Base-by-base conservation (phyloP, 1,140 invertebrate species). In the Ganaspis sp. region DNA sequence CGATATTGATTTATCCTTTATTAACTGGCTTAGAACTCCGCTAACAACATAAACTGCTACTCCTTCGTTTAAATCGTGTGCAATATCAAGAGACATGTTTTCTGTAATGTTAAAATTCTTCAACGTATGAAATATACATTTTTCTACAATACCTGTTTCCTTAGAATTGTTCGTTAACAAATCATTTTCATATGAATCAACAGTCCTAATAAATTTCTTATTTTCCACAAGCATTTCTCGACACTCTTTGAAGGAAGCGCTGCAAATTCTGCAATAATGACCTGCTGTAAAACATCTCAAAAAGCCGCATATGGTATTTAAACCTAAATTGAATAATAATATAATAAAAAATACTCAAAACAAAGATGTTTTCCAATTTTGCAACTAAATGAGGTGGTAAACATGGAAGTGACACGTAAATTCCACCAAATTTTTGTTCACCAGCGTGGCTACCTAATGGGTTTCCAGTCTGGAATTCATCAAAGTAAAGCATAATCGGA, bases 401-500 rank as follows among this genome's bases (percentile, higher is more conserved):
- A n/a, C n/a, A 69, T 12, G 23, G 23, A 11, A 77, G 69, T 26
- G 75, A 74, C 21, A 37, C 72, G 69, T 73, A 80, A 19, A 77
- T 9, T 23, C 73, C 76, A 1, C 79, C 71, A 45, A 78, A 75
- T 21, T 78, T 81, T 72, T 78, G 69, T 72, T 81, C 76, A 4
- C 71, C 76, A 37, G 73, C 73, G 19, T 78, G 79, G 54, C 79
- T 76, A n/a, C 71, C 79, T 69, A 81, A 64, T 15, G 74, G 21
- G 40, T 81, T 81, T 37, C 76, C 69, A 3, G 69, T 26, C 75
- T 81, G 69, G 37, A 81, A 81, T 71, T 81, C 79, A 38, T 78
- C 76, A 54, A 70, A 81, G 54, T 78, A 81, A 29, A 81, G 29
- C 1, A 45, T 19, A n/a, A 78, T n/a, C 42, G 73, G 76, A 38